Evolutionary conservation across 2,797 vertebrate species (phyloP).

Genomic region (Natrix natrix): DNA sequence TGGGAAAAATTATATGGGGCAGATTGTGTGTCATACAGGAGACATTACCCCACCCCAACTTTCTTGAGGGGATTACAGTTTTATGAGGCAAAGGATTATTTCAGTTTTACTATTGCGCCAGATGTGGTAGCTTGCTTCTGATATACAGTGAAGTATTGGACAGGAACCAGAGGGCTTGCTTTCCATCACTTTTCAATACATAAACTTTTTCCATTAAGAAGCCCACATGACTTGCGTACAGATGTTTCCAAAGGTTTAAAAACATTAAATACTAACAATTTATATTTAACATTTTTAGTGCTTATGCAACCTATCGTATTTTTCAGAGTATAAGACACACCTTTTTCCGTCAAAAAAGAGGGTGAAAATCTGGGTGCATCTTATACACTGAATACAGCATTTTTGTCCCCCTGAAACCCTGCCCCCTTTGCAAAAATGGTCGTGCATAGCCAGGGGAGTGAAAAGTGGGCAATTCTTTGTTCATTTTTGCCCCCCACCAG

Average conservation of each 20-base stretch:
- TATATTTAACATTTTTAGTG: conserved; percentile 21
- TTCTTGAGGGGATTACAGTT: conserved; percentile 46
- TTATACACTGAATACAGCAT: too few species aligned
- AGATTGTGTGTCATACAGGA: conserved; percentile 15
- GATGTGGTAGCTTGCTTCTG: conserved; percentile 66
- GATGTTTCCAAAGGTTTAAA: conserved; percentile 41
- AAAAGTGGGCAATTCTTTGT: too few species aligned
- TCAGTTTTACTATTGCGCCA: conserved; percentile 58
- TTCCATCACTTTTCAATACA: conserved; percentile 62
- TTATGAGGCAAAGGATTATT: conserved; percentile 62
- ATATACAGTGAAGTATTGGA: conserved; percentile 68
- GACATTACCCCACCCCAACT: conserved; percentile 13
- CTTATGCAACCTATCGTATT: neutral
- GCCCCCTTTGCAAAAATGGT: too few species aligned
- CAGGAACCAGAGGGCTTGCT: conserved; percentile 61
- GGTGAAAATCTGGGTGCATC: too few species aligned
- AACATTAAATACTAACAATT: conserved; percentile 43
- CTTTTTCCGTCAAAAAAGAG: too few species aligned
- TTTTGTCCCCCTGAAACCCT: too few species aligned
- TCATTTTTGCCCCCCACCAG: too few species aligned
- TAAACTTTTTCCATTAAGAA: conserved; percentile 52
- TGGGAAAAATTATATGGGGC: conserved; percentile 27
- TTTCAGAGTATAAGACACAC: too few species aligned
- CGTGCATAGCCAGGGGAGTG: too few species aligned
- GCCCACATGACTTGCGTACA: conserved; percentile 49